These are phyloP conservation scores for Anarrhichthys ocellatus DNA, from an alignment of 2,113 vertebrate species.

Conservation along the genomic window DNA sequence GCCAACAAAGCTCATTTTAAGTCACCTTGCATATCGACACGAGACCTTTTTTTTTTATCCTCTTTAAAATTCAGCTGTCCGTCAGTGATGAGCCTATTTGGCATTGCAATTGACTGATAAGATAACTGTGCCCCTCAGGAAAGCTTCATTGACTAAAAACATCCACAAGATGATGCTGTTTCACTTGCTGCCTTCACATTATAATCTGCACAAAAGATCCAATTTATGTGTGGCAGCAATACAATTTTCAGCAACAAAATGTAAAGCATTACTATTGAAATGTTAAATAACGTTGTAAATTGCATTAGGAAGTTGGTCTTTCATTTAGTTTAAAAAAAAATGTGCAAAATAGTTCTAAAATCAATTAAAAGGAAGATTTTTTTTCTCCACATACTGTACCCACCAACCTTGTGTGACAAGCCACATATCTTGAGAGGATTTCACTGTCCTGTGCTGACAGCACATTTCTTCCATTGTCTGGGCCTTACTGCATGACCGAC, in stretches of 20 bases:
- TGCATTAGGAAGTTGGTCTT: background rate
- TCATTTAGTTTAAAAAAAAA: background rate
- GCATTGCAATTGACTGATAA: no score
- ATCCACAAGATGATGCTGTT: no score
- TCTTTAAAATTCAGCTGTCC: background rate
- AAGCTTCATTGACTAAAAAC: no score
- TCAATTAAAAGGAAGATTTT: background rate
- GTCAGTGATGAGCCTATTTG: background rate
- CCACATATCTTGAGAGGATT: background rate
- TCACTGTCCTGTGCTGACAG: background rate
- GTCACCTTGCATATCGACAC: background rate
- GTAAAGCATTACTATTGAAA: background rate
- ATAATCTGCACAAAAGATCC: background rate
- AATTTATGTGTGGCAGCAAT: background rate
- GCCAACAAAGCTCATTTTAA: background rate
- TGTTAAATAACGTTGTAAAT: background rate
- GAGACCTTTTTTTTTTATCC: background rate
- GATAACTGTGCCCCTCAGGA: no score
- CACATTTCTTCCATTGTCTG: background rate
- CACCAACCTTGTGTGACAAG: background rate
- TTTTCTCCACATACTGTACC: background rate
- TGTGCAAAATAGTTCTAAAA: background rate
- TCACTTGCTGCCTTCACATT: background rate
- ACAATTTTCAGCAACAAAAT: background rate
- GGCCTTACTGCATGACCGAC: conserved; percentile 12